Evolutionary conservation across 1,140 invertebrate species (phyloP).

Genomic region (Drosophila lacertosa): DNA sequence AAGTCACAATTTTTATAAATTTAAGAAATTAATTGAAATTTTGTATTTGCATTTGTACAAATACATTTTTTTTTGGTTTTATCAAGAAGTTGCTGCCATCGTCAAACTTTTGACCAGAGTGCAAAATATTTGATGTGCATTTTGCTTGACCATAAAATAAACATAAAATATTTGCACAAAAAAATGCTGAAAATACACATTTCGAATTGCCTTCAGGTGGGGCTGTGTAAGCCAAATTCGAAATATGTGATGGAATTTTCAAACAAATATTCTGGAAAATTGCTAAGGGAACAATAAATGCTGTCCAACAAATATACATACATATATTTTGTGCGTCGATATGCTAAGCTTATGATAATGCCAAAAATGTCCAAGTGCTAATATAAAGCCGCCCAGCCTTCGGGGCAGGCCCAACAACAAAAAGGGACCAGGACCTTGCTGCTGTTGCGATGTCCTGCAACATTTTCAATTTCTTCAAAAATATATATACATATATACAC

Average conservation of each 20-base stretch:
- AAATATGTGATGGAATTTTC: slow-evolving; percentile 41
- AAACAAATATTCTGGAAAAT: slow-evolving; percentile 37
- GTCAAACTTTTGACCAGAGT: slow-evolving; percentile 19
- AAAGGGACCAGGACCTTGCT: slow-evolving; percentile 4
- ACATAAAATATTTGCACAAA: slow-evolving; percentile 31
- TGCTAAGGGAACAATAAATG: slow-evolving; percentile 38
- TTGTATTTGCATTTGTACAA: neutral
- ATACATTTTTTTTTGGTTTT: neutral
- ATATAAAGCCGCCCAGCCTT: slow-evolving; percentile 34
- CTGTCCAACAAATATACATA: slow-evolving; percentile 4
- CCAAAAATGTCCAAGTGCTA: slow-evolving; percentile 42
- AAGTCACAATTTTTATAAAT: neutral
- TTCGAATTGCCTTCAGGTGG: slow-evolving; percentile 31
- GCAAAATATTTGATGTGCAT: slow-evolving; percentile 28
- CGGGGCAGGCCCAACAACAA: slow-evolving; percentile 23
- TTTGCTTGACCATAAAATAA: slow-evolving; percentile 35
- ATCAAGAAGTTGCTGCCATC: slow-evolving; percentile 5
- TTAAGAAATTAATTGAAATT: slow-evolving; percentile 9
- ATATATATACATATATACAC: too few species aligned
- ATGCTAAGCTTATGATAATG: slow-evolving; percentile 46
- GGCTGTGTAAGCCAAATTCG: slow-evolving; percentile 23
- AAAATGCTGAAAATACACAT: slow-evolving; percentile 32
- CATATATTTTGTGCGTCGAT: slow-evolving; percentile 19
- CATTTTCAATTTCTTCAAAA: slow-evolving; percentile 41
- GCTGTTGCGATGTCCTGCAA: slow-evolving; percentile 10